Evolutionary conservation across 2,113 vertebrate species (phyloP).

Genomic region (Montifringilla adamsi): DNA sequence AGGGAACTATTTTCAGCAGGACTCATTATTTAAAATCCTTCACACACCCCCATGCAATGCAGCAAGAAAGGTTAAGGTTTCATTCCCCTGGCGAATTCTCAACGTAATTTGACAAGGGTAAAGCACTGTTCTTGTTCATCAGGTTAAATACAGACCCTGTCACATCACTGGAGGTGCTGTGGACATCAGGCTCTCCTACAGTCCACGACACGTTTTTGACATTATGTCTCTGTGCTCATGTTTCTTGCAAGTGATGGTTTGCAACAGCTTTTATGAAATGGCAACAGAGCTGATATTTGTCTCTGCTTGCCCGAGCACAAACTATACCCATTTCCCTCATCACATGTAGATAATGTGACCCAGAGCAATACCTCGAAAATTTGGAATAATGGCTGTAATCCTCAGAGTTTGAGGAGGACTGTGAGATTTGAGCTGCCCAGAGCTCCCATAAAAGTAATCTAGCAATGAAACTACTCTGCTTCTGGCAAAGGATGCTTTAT

Average conservation of each 20-base stretch:
- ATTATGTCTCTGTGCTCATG: background rate
- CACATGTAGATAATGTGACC: background rate
- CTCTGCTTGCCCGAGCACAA: background rate
- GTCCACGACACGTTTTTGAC: background rate
- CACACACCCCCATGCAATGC: background rate
- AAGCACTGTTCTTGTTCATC: background rate
- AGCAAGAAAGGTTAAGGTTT: background rate
- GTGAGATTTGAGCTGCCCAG: background rate
- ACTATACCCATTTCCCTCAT: background rate
- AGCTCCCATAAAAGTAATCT: background rate
- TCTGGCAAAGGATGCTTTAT: background rate
- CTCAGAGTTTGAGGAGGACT: background rate
- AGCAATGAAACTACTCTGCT: background rate
- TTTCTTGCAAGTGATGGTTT: background rate
- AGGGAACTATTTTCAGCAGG: background rate
- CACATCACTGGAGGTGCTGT: background rate
- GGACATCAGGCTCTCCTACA: background rate
- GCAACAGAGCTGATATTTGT: background rate
- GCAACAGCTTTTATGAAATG: background rate
- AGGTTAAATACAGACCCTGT: background rate
- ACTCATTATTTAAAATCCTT: constrained; percentile 19
- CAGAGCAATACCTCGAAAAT: background rate
- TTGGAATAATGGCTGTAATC: constrained; percentile 7
- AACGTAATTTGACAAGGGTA: background rate
- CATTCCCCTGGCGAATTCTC: background rate